Percentiles rank a stretch among this genome's conserved stretches.
phyloP scores from a whole-genome alignment of 2,113 vertebrate genomes.

The Hypomesus transpacificus region DNA sequence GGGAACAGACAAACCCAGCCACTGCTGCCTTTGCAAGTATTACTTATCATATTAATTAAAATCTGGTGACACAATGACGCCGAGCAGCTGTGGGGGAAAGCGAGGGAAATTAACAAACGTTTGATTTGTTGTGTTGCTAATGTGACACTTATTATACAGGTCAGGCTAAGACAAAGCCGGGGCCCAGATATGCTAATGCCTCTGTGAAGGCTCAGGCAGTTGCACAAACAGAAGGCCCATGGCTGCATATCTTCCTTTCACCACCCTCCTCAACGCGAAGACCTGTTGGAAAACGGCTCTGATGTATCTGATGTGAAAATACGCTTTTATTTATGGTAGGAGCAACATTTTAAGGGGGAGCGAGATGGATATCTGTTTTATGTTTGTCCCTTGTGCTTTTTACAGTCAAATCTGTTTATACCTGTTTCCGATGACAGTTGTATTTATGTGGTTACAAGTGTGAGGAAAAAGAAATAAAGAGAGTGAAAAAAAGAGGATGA shows the following conservation, averaged over 20 bases:
- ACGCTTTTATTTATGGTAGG: too few relatives aligned
- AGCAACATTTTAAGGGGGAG: too few relatives aligned
- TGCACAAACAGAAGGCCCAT: constrained; percentile 74
- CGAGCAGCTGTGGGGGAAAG: constrained; percentile 91
- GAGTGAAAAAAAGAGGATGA: constrained; percentile 5
- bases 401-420: too few relatives aligned
- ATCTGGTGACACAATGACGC: constrained; percentile 93
- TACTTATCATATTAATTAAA: constrained; percentile 99
- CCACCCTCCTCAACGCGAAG: constrained; percentile 32
- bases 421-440: too few relatives aligned
- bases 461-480: constrained; percentile 5
- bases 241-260: constrained; percentile 70
- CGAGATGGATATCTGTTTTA: too few relatives aligned
- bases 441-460: too few relatives aligned
- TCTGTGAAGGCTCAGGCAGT: constrained; percentile 71
- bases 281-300: too few relatives aligned
- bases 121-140: constrained; percentile 99
- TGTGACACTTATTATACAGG: constrained; percentile 99
- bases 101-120: constrained; percentile 92
- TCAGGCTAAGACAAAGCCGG: constrained; percentile 90
- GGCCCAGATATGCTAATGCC: constrained; percentile 89
- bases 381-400: too few relatives aligned
- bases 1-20: constrained; percentile 64
- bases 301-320: too few relatives aligned
- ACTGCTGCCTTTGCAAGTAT: constrained; percentile 89